Evolutionary conservation across 1,140 invertebrate species (phyloP), one percentile per base, ranked within the genome.

Genomic region (Akabosia matsudoensis): DNA sequence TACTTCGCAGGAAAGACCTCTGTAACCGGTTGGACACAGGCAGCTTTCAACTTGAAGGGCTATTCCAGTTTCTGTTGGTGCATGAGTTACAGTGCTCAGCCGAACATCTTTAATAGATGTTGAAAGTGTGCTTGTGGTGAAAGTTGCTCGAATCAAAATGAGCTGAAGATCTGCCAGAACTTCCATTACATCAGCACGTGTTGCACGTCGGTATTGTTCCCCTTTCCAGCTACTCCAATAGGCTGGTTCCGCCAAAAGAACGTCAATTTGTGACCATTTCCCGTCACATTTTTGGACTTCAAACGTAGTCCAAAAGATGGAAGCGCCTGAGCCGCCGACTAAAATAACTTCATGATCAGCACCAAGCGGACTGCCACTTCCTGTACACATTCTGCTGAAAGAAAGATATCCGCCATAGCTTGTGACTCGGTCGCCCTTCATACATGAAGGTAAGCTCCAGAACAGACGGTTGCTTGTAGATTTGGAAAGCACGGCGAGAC

Each of bases 321-420:
- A 24, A 16, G 51, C 70, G 16, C 77, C 77, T 18, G n/a, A 33
- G 14, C 33, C 51, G 1, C 73, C 77, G 1, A 78, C 77, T 16
- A 78, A 28, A 14, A 78, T 78, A 0, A 78, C 70, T 45, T 78
- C 77, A n/a, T 78, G 64, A 64, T 75, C 73, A 14, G 51, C 22
- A 1, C 70, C 74, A 1, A 75, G 33, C 30, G 30, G 13, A 31
- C 22, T 28, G 13, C 77, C 77, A 26, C 10, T 37, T 22, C 70
- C 52, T 4, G 73, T 28, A 22, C 31, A 78, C 70, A 34, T 78
- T 28, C 77, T 14, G 2, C 34, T 28, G 30, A 64, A 74, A 30
- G 18, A 26, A 0, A 78, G 52, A 28, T 14, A 22, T 31, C 77
- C 77, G 10, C 77, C 77, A 54, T 78, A 78, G 22, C 72, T 74